Evolutionary conservation across 2,888 invertebrate genomes (phyloP), one percentile per base, ranked within the genome.

Genomic region (Cantharis nigra): DNA sequence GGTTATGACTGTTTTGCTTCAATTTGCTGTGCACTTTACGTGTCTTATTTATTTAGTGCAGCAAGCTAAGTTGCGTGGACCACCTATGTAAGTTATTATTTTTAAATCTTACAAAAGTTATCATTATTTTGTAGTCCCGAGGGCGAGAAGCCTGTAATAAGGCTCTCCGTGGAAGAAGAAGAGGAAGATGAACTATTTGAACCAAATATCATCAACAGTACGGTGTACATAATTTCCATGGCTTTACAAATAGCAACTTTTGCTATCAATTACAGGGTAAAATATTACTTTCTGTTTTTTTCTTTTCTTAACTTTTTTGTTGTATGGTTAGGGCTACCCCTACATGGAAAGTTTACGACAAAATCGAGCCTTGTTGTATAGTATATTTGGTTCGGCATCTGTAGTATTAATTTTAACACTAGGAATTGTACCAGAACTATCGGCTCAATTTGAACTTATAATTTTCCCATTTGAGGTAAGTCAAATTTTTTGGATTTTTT

Each of bases 171-270:
- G 7, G 90, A 89, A 49, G 49, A 49, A n/a, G 93, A 94, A 28
- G 94, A 95, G 82, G 93, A 96, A 83, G 96, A 97, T 77, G 92
- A 93, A 74, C 93, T 94, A 82, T 99, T 99, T 89, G 93, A 95
- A 83, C 97, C 99, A 7, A 98, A 96, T 87, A 91, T 99, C 78
- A 92, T 99, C 63, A 99, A 99, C 89, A 98, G 98, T 85, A 98
- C 98, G 0, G 98, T 99, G 13, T 99, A 99, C 87, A 96, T 99
- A 77, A 98, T 99, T 85, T 98, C 98, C 1, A 95, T 99, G 94
- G 95, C 98, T 14, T 90, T 99, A 79, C 99, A 99, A 91, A 94
- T 99, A 81, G 97, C 98, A 1, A 99, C 99, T 11, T 99, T 99
- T 89, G 98, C 98, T 76, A 97, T 99, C 77, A 99, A 99, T 89